Base-by-base conservation (phyloP, 64 coral and sea anemone genomes). In the Stichodactyla helianthus region DNA sequence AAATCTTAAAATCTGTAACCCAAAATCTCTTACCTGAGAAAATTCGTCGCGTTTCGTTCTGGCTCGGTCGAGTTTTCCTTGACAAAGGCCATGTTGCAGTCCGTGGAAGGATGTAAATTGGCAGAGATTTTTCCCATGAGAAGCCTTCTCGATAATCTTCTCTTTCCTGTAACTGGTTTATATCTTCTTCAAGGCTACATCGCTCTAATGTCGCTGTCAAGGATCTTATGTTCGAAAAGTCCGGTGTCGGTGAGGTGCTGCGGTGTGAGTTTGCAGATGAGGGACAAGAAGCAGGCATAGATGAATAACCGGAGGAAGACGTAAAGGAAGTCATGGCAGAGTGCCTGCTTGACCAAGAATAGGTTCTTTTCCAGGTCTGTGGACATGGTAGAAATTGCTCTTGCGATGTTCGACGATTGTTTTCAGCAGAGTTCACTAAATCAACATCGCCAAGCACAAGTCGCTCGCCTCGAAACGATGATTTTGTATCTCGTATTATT, bases 191-290 rank as follows among this genome's bases (percentile, higher is more conserved):
- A 28, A 82, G 53, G 57, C 31, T 89, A 31, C 91, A 95, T 53
- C 86, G 88, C 59, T 93, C 93, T 82, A 95, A 95, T 86, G 84
- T 98, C 20, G 94, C 85, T 10, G 84, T 90, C 4, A 96, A 81
- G 79, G 88, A 89, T 60, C 88, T 89, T 18, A 96, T 93, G 31
- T 96, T 93, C 11, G 94, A 90, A 82, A 96, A 94, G 88, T 99
- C 97, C 4, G 97, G 97, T 1, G 97, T 99, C 5, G 97, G 97
- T 17, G 97, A 99, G 4, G 79, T 82, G 44, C 97, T 99, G 51
- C 97, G 84, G 80, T 99, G 97, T 16, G 93, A 95, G 50, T 90
- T 94, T 6, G 97, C 97, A 6, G 97, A 99, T 15, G 97, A 99
- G 0, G 97, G 90, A 71, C 97, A 99, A 4, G 93, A 95, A 10